These are phyloP conservation scores for Drosophila borealis DNA, from an alignment of 2,888 invertebrate species.

Conservation along the genomic window DNA sequence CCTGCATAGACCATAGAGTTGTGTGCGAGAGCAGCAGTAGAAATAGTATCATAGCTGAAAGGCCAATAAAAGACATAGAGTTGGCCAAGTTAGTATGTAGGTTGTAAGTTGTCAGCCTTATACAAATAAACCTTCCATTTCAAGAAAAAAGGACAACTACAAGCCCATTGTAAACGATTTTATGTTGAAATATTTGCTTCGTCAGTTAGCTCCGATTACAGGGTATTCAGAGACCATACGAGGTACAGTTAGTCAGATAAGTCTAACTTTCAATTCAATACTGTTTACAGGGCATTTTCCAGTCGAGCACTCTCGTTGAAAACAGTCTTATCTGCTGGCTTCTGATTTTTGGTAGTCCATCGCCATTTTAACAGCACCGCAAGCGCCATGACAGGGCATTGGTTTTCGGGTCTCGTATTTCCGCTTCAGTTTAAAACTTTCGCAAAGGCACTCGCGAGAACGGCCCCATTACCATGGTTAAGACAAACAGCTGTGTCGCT, in stretches of 20 bases:
- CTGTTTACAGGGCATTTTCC: not conserved
- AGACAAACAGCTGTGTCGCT: slow-evolving; percentile 8
- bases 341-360: not conserved
- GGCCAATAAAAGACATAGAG: not conserved
- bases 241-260: too few species aligned
- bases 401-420: slow-evolving; percentile 41
- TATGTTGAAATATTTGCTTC: too few species aligned
- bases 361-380: slow-evolving; percentile 10
- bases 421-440: slow-evolving; percentile 68
- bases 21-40: not conserved
- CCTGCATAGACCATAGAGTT: slow-evolving; percentile 1
- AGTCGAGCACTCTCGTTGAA: not conserved
- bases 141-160: too few species aligned
- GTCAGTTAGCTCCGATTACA: too few species aligned
- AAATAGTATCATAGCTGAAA: not conserved
- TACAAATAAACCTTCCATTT: too few species aligned
- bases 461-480: slow-evolving; percentile 1
- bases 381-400: slow-evolving; percentile 7
- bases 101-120: too few species aligned
- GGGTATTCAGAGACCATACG: too few species aligned
- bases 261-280: not conserved
- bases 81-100: too few species aligned
- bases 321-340: not conserved
- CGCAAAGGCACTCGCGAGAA: slow-evolving; percentile 30
- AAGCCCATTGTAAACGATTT: too few species aligned